Percentiles rank a stretch among this genome's conserved stretches.
Conservation (phyloP, 1,140 invertebrate genomes). For the honey bee (Apis mellifera) region Amel_HAv3.1 CM009933.2:4682501-4683000, state of each 20-base stretch:
- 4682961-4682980: neutral
- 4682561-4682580: constrained; percentile 22
- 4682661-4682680: no score
- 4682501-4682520: neutral
- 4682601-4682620: constrained; percentile 19
- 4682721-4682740: no score
- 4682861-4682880: neutral
- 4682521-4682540: neutral
- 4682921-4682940: neutral
- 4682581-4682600: constrained; percentile 37
- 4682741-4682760: no score
- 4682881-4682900: neutral
- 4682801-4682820: neutral
- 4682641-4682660: neutral
- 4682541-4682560: constrained; percentile 3
- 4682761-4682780: no score
- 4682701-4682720: no score
- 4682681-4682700: no score
- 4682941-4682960: neutral
- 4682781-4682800: neutral
- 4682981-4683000: neutral
- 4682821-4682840: no score
- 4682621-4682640: neutral
- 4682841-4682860: neutral
- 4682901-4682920: neutral